Conservation (phyloP, 2,113 vertebrate genomes). For the Chamaea fasciata region DNA sequence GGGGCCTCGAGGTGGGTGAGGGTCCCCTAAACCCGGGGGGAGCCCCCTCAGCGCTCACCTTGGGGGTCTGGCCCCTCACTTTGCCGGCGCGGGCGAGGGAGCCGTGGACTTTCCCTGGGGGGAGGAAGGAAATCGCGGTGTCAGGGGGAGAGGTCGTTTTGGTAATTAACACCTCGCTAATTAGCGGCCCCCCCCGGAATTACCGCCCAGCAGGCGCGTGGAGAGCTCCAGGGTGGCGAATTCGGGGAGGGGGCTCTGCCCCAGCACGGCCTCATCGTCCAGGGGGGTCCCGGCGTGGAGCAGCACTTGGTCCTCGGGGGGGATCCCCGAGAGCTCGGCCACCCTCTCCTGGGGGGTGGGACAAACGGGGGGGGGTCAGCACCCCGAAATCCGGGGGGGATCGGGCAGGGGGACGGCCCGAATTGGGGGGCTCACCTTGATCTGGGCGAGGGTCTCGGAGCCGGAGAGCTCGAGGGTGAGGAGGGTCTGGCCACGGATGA, state of each 20-base stretch:
- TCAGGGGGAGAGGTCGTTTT: not conserved
- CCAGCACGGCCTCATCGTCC: not conserved
- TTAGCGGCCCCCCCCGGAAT: fast-evolving
- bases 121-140: not conserved
- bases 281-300: not conserved
- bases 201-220: not conserved
- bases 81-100: not conserved
- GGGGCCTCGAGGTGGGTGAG: too few species aligned
- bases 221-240: not conserved
- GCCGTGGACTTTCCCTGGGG: not conserved
- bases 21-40: too few species aligned
- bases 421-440: not conserved
- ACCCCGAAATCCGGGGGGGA: not conserved
- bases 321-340: not conserved
- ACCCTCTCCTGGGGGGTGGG: not conserved
- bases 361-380: not conserved
- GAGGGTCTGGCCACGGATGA: not conserved
- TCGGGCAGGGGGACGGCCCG: not conserved
- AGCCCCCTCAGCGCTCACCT: not conserved
- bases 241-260: not conserved
- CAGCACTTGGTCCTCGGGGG: not conserved
- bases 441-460: not conserved
- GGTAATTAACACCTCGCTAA: fast-evolving
- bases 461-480: not conserved
- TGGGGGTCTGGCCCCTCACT: not conserved